Evolutionary conservation across 2,797 vertebrate genomes (phyloP), one percentile per base, ranked within the genome.

Genomic region (Chelmon rostratus): DNA sequence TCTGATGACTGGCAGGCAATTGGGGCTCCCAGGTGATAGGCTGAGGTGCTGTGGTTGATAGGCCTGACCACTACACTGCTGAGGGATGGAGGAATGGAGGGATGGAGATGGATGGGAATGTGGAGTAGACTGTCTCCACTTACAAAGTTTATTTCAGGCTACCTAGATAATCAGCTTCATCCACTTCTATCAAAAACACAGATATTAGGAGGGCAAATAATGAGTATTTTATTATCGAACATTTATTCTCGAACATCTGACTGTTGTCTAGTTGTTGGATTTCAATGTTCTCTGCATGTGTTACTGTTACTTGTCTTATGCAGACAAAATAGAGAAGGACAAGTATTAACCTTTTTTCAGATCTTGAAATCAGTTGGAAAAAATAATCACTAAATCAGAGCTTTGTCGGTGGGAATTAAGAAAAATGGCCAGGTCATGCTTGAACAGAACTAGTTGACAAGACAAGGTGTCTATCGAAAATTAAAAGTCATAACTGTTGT

Each of bases 1-100:
- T 93, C 81, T 91, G 88, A 88, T 89, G 91, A 91, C 88, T 91
- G 88, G 79, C 89, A 91, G 88, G 91, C 89, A 92, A 91, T 88
- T 90, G 91, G 89, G 78, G 85, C 78, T 91, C 89, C 86, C 83
- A 78, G 90, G 89, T 81, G 85, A 91, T 89, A 80, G 88, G 80
- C 82, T 82, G 75, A 78, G 79, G 76, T 82, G 77, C 79, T 82
- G 85, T 35, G 28, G 86, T 91, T 86, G 86, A 92, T 91, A 87
- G 91, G 85, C 87, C 91, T 89, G 89, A 90, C 90, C 90, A 85
- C 75, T 92, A 88, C 77, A 86, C 85, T 89, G 82, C 82, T 81
- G 77, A 81, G 79, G 85, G 84, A 91, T 74, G 81, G 84, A 87
- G 79, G 85, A 84, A 91, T 74, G 81, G 84, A 87, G 81, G 82